Evolutionary conservation across 2,113 vertebrate genomes (phyloP), one percentile per base, ranked within the genome.

Genomic region (Apaloderma vittatum): DNA sequence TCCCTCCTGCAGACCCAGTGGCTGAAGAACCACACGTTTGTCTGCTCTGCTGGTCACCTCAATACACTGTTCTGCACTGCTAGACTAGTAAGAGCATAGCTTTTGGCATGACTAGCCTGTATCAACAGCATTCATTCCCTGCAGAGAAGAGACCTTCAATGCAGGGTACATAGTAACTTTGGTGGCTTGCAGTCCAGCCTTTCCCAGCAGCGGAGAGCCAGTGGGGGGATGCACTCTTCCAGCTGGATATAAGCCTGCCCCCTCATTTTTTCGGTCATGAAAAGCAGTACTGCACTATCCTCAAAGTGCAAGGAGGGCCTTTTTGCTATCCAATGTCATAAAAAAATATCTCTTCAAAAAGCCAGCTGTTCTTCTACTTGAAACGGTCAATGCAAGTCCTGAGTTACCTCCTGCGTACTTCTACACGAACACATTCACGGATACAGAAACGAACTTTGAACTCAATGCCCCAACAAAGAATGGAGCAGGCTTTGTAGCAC

Each of bases 391-490:
- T 55, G 8, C 1, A 68, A 26, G 10, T 32, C 36, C 57, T 63
- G n/a, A n/a, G 40, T 43, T 83, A 74, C n/a, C 62, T 67, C 54
- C 62, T 80, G 36, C 45, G 54, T 52, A 62, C 22, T 90, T 79
- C 72, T 54, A 51, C 59, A 32, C 0, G 2, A 88, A 76, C 49
- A 29, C 1, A 11, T n/a, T 48, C 40, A 70, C 6, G 1, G 63
- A 68, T 13, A 48, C 10, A 76, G 17, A 67, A 70, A 43, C 4
- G 4, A 68, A n/a, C 12, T 79, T 67, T 40, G 32, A 82, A 30
- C 9, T 79, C 72, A 34, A 6, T 19, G 43, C 32, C 72, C 91
- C 93, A 74, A 1, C 32, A 51, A n/a, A 61, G 27, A 74, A 68
- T 4, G 8, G 51, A 54, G 76, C 43, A 71, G 43, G 37, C 36